Base-by-base conservation (phyloP, 2,113 vertebrate genomes). In the Saccopteryx bilineata region DNA sequence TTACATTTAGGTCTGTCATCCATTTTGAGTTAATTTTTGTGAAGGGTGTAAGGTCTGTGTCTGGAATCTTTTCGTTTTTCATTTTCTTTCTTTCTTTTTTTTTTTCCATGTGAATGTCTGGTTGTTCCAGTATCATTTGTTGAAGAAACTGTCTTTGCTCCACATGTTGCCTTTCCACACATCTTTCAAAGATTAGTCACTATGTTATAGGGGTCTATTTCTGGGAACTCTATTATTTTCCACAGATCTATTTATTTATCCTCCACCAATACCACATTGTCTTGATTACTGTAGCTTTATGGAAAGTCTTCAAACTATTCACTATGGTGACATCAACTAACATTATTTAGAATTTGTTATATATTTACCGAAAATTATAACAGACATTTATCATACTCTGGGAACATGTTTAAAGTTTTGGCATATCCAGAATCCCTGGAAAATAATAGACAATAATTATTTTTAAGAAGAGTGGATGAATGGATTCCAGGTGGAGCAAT, bases 301-400 rank as follows among this genome's bases (percentile, higher is more conserved):
- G n/a, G 31, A n/a, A 81, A 65, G 7, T 61, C n/a, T 88, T 88
- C 12, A 92, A 87, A 76, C 2, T 52, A 8, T 85, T 86, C 68
- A 78, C 23, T 80, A 81, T n/a, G 79, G 50, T 89, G 31, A 79
- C 3, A 50, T 92, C 23, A 90, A 1, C 63, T 85, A 89, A n/a
- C 13, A n/a, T 61, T 71, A 63, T 48, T 96, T 76, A 80, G 9
- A 56, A 84, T 21, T 82, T 8, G 46, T 82, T 79, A 54, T 46
- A 2, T 80, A 4, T 61, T 95, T 87, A 19, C 21, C 68, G 54
- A 94, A 97, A 92, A 90, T 46, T 72, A 58, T 31, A 84, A 19
- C 23, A 71, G 69, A 33, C 31, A 88, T 78, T 87, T 11, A 82
- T 9, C 31, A 60, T 65, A 84, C 21, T 87, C 8, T 85, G 13